phyloP scores from a whole-genome alignment of 2,113 vertebrate genomes.

The Sylvia atricapilla region DNA sequence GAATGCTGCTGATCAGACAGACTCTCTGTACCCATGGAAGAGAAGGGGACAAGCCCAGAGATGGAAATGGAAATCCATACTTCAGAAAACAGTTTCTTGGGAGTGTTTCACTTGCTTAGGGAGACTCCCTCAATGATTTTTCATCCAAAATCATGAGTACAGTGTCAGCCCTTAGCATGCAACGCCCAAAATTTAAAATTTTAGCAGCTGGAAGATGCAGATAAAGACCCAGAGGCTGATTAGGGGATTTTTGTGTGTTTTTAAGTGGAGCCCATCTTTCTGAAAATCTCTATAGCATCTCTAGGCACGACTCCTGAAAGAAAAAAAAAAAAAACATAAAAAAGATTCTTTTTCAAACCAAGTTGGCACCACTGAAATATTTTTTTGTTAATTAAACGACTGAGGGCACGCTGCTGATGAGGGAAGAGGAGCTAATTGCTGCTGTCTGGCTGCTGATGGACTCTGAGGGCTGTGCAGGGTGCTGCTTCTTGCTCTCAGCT shows the following conservation, averaged over 20 bases:
- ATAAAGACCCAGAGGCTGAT: background rate
- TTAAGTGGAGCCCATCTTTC: background rate
- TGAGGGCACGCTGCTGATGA: background rate
- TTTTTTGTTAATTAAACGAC: background rate
- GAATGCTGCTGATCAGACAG: background rate
- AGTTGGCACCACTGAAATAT: background rate
- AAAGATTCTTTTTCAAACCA: background rate
- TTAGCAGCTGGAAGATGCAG: background rate
- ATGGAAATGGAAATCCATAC: accelerated
- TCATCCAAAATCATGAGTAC: background rate
- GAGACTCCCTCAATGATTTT: accelerated
- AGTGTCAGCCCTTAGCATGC: background rate
- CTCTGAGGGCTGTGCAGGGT: background rate
- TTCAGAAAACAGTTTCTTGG: background rate
- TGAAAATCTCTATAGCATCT: background rate
- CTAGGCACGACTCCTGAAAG: background rate
- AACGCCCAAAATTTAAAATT: background rate
- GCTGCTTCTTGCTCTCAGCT: background rate
- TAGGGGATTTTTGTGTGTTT: background rate
- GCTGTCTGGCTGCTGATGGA: background rate
- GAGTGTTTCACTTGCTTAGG: background rate
- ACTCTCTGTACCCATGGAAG: background rate
- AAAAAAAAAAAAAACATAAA: background rate
- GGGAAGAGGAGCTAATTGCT: background rate
- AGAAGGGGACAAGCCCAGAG: background rate